Conservation (phyloP, 2,888 invertebrate genomes). For the Lamproptera curius region DNA sequence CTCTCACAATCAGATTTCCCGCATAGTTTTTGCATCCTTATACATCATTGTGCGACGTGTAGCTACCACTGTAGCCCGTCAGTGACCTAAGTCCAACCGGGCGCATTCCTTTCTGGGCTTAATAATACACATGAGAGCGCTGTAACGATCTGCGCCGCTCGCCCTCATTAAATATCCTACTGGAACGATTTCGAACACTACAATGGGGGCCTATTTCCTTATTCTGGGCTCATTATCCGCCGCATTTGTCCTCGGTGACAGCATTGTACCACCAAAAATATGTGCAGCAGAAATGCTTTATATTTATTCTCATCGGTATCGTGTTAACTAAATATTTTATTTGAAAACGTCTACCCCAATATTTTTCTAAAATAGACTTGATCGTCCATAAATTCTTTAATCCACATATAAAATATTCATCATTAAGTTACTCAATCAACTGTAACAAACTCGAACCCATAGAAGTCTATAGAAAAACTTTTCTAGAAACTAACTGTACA, state of each 20-base stretch:
- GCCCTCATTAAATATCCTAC: slow-evolving; percentile 63
- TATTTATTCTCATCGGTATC: too few relatives aligned
- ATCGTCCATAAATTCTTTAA: background rate
- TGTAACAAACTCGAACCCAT: too few relatives aligned
- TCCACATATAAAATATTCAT: background rate
- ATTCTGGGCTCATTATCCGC: slow-evolving; percentile 27
- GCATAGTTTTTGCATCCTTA: too few relatives aligned
- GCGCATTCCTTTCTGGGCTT: slow-evolving; percentile 71
- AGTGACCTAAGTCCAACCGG: slow-evolving; percentile 59
- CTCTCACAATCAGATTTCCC: too few relatives aligned
- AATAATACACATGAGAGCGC: slow-evolving; percentile 69
- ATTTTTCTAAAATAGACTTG: too few relatives aligned
- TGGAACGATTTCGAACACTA: slow-evolving; percentile 42
- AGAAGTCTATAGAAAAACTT: too few relatives aligned
- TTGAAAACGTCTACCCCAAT: too few relatives aligned
- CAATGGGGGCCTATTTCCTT: slow-evolving; percentile 41
- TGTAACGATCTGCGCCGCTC: slow-evolving; percentile 60
- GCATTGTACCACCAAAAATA: too few relatives aligned
- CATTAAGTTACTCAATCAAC: background rate
- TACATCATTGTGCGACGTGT: slow-evolving; percentile 31
- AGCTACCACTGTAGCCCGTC: slow-evolving; percentile 56
- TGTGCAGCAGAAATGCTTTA: too few relatives aligned
- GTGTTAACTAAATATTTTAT: too few relatives aligned
- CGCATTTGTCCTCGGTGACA: slow-evolving; percentile 13
- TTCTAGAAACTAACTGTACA: too few relatives aligned